Evolutionary conservation across 2,113 vertebrate genomes (phyloP).

Genomic region (Glaucomys volans): DNA sequence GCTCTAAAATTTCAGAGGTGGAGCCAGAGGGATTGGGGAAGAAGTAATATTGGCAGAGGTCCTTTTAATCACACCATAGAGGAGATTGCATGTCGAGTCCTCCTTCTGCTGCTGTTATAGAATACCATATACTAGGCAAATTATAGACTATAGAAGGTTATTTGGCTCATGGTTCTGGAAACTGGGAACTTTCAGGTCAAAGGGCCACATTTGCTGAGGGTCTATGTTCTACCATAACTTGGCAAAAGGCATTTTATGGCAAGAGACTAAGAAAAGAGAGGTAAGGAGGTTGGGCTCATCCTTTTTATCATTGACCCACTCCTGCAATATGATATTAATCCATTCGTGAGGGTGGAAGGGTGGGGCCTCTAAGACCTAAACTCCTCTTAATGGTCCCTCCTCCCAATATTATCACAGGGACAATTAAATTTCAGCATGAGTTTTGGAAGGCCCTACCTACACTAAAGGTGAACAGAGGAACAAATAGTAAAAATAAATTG

Average conservation of each 20-base stretch:
- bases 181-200: background rate
- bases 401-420: background rate
- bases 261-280: background rate
- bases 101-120: background rate
- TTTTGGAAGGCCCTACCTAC: background rate
- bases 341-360: background rate
- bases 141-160: background rate
- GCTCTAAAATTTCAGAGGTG: conserved; percentile 6
- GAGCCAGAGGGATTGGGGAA: background rate
- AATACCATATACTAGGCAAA: background rate
- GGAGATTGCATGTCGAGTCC: background rate
- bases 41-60: background rate
- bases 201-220: background rate
- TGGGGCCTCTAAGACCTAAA: no score
- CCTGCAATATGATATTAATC: background rate
- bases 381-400: background rate
- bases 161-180: background rate
- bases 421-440: background rate
- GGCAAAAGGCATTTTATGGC: background rate
- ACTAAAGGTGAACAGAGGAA: background rate
- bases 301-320: background rate
- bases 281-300: background rate
- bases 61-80: background rate
- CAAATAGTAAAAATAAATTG: background rate
- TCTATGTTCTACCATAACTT: background rate